phyloP scores from a whole-genome alignment of 2,888 invertebrate species.

The Agrochola macilenta region DNA sequence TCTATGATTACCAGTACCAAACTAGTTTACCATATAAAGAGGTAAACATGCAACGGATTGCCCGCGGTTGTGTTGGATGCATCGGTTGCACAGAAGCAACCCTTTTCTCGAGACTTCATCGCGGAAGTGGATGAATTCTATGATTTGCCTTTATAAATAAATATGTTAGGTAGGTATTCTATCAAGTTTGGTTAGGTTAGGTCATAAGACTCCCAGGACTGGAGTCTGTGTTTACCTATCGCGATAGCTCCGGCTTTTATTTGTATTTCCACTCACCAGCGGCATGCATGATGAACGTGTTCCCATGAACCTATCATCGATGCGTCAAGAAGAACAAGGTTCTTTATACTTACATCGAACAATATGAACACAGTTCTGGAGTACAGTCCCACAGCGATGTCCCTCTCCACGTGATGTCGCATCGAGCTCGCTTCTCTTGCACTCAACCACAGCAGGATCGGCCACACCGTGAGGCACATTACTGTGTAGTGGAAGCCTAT shows the following conservation, averaged over 20 bases:
- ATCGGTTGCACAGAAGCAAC: no score
- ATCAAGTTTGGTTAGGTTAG: neutral
- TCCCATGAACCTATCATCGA: neutral
- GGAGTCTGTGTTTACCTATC: neutral
- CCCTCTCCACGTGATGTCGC: slow-evolving; percentile 93
- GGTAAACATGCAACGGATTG: neutral
- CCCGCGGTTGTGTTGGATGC: no score
- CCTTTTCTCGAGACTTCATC: no score
- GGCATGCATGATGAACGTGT: neutral
- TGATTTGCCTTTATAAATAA: slow-evolving; percentile 49
- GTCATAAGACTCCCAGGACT: no score
- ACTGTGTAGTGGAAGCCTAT: slow-evolving; percentile 96
- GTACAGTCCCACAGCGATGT: slow-evolving; percentile 95
- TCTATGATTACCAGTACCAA: neutral
- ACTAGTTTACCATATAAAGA: neutral
- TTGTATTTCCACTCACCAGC: neutral
- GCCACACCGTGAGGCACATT: slow-evolving; percentile 95
- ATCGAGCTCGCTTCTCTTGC: slow-evolving; percentile 90
- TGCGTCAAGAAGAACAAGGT: neutral
- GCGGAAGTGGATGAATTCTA: slow-evolving; percentile 71
- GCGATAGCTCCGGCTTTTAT: neutral
- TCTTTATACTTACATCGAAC: slow-evolving; percentile 92
- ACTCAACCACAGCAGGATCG: slow-evolving; percentile 92
- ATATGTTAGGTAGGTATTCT: slow-evolving; percentile 3
- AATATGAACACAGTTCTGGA: slow-evolving; percentile 94